Evolutionary conservation across 2,888 invertebrate genomes (phyloP), one percentile per base, ranked within the genome.

Genomic region (Chrysopilus asiliformis): DNA sequence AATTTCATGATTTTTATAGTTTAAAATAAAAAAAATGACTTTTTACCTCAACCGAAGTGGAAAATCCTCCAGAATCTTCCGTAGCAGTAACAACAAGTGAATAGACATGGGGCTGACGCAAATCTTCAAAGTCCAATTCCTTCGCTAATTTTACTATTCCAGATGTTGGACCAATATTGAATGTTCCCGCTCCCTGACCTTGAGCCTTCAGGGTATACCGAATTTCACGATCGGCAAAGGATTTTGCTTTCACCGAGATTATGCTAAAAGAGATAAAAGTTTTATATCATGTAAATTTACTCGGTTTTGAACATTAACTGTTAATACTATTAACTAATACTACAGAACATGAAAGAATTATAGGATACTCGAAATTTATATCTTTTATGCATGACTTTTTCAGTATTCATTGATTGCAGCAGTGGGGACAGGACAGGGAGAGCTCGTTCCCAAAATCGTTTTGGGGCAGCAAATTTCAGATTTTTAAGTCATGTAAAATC

Each of bases 51-150:
- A 91, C 90, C 28, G 87, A 85, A 17, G 90, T 91, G 15, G 90
- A 90, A 61, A 93, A 91, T 40, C 93, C 93, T 34, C 93, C 93
- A n/a, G 90, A 91, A 63, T 93, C 93, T 65, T 95, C 95, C 2
- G 93, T 93, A 17, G 93, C 93, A 3, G 89, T 91, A 35, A 94
- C 90, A 46, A 85, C 79, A 45, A 97, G 66, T 6, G 89, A 85
- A 59, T 94, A 95, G 41, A 89, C 83, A 53, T 91, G 91, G 0
- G 93, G 90, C 54, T 94, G 93, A 32, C 90, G 69, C 44, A 91
- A 68, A 64, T 95, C 94, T 67, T 98, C 97, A 57, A 91, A 97
- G 67, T 98, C 97, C 52, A 98, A 67, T 64, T 89, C 89, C 61
- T 94, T 90, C 9, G 91, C 89, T 49, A 97, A 67, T 64, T 93